Percentiles rank a stretch among this genome's conserved stretches.
Conservation (phyloP, 1,140 invertebrate genomes). For the Tribolium castaneum region DNA sequence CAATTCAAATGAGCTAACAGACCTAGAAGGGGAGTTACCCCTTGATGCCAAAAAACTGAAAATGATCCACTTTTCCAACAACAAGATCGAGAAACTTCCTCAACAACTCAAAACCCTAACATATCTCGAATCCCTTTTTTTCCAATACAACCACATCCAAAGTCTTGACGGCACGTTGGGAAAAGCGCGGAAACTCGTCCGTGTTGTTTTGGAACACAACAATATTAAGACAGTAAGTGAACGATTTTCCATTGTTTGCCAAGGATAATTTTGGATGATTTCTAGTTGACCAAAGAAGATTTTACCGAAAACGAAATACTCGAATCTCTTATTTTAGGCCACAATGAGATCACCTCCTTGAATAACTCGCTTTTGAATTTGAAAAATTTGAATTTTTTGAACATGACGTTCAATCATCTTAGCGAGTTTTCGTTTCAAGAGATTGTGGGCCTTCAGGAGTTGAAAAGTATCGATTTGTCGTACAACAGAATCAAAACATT, state of each 20-base stretch:
- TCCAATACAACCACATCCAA: conserved; percentile 77
- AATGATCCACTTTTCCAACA: conserved; percentile 78
- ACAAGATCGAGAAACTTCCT: conserved; percentile 76
- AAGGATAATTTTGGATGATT: conserved; percentile 42
- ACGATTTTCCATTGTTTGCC: not conserved
- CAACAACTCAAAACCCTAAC: conserved; percentile 74
- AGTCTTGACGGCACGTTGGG: conserved; percentile 76
- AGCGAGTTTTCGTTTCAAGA: conserved; percentile 81
- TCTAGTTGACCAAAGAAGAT: conserved; percentile 78
- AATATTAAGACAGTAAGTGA: conserved; percentile 75
- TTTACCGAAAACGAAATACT: conserved; percentile 76
- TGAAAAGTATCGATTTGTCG: conserved; percentile 78
- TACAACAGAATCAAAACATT: conserved; percentile 78
- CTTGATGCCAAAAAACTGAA: conserved; percentile 72
- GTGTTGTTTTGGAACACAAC: conserved; percentile 77
- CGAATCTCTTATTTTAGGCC: conserved; percentile 74
- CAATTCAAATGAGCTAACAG: conserved; percentile 78
- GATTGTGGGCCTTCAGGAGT: conserved; percentile 74
- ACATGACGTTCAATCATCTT: conserved; percentile 80
- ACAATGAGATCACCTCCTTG: conserved; percentile 76
- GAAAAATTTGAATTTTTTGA: conserved; percentile 73
- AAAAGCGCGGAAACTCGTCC: conserved; percentile 73
- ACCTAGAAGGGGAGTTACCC: conserved; percentile 80
- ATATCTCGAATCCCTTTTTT: conserved; percentile 74
- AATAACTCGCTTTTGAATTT: conserved; percentile 80